These are phyloP conservation scores for Heteromurus nitidus DNA, from an alignment of 2,888 invertebrate genomes.

Conservation along the genomic window DNA sequence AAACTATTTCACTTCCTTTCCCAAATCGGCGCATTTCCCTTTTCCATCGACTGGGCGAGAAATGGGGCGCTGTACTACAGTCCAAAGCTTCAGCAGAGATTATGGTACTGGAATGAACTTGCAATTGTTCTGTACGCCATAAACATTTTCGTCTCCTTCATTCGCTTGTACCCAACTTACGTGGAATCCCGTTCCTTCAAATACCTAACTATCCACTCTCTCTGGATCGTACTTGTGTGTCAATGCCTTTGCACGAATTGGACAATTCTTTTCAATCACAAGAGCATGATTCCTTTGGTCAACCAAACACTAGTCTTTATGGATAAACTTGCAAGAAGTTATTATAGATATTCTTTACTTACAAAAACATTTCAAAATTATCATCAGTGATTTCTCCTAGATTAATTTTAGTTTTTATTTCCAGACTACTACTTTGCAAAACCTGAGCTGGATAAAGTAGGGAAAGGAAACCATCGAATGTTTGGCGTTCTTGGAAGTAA, in stretches of 20 bases:
- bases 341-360: no score
- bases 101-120: background rate
- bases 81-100: background rate
- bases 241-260: background rate
- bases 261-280: background rate
- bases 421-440: no score
- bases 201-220: background rate
- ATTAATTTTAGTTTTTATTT: no score
- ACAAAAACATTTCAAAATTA: no score
- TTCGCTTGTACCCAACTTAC: background rate
- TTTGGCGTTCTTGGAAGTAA: no score
- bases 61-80: background rate
- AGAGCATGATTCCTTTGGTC: background rate
- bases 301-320: background rate
- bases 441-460: no score
- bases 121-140: background rate
- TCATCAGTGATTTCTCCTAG: no score
- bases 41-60: background rate
- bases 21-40: background rate
- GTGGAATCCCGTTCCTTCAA: background rate
- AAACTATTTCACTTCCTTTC: slow-evolving; percentile 2
- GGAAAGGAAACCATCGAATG: no score
- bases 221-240: background rate
- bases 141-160: background rate
- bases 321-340: no score